phyloP scores from a whole-genome alignment of 2,888 invertebrate species.

The Ceraclea dissimilis region DNA sequence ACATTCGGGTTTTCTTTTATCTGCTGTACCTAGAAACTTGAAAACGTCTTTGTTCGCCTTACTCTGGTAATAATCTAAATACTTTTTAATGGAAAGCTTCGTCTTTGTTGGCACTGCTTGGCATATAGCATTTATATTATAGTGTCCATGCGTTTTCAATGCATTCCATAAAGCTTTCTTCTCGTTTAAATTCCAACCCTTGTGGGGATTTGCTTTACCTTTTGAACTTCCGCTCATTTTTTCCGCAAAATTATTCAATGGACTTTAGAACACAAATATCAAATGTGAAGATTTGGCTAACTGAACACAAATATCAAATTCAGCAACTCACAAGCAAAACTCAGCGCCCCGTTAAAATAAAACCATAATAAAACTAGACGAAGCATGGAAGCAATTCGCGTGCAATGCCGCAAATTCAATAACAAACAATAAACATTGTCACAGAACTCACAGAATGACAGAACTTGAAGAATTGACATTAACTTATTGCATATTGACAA shows the following conservation, averaged over 20 bases:
- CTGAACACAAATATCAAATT: too few relatives aligned
- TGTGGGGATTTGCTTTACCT: not conserved
- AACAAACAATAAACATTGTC: too few relatives aligned
- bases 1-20: not conserved
- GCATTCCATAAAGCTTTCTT: constrained; percentile 13
- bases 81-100: constrained; percentile 7
- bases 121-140: constrained; percentile 10
- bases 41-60: not conserved
- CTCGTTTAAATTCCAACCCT: constrained; percentile 17
- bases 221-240: not conserved
- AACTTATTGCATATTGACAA: too few relatives aligned
- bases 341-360: too few relatives aligned
- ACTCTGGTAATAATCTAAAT: constrained; percentile 9
- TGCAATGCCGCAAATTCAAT: too few relatives aligned
- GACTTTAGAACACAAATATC: not conserved
- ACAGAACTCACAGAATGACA: too few relatives aligned
- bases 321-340: too few relatives aligned
- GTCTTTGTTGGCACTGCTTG: constrained; percentile 12
- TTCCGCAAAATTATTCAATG: not conserved
- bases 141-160: constrained; percentile 12
- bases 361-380: too few relatives aligned
- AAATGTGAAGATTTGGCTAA: too few relatives aligned
- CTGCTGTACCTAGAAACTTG: not conserved
- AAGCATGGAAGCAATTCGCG: too few relatives aligned
- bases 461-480: too few relatives aligned